Percentiles rank a stretch among this genome's conserved stretches.
Evolutionary conservation across 2,888 invertebrate species (phyloP).

Genomic region (Thecocarcelia acutangulata): DNA sequence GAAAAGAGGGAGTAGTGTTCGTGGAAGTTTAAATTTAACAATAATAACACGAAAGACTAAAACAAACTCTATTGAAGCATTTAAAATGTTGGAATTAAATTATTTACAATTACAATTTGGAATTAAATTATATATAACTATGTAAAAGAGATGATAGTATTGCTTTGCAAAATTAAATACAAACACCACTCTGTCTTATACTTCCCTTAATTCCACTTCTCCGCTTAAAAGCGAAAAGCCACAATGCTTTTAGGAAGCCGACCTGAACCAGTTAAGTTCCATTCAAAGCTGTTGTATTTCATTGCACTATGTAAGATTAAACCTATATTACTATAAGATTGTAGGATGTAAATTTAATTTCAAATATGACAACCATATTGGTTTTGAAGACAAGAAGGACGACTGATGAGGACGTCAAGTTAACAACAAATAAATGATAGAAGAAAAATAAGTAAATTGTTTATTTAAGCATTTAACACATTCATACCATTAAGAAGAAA

Average conservation of each 20-base stretch:
- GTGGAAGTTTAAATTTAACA: no score
- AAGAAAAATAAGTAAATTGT: slow-evolving; percentile 70
- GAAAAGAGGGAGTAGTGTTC: no score
- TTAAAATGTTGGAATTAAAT: no score
- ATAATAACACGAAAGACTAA: no score
- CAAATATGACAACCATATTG: slow-evolving; percentile 16
- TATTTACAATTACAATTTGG: no score
- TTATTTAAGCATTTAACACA: slow-evolving; percentile 78
- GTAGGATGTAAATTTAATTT: slow-evolving; percentile 12
- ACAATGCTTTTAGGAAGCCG: not conserved
- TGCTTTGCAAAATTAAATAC: no score
- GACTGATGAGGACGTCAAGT: slow-evolving; percentile 14
- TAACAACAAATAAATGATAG: slow-evolving; percentile 50
- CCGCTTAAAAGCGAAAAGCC: no score
- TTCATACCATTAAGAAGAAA: slow-evolving; percentile 67
- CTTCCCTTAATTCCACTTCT: no score
- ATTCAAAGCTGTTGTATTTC: not conserved
- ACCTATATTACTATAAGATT: not conserved
- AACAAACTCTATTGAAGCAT: no score
- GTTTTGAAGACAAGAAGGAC: not conserved
- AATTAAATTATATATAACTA: no score
- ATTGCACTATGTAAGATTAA: not conserved
- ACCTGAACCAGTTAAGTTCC: not conserved
- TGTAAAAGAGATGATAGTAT: no score
- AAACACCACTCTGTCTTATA: no score